These are phyloP conservation scores for Lagorchestes hirsutus DNA, from an alignment of 2,797 vertebrate genomes.

Conservation along the genomic window DNA sequence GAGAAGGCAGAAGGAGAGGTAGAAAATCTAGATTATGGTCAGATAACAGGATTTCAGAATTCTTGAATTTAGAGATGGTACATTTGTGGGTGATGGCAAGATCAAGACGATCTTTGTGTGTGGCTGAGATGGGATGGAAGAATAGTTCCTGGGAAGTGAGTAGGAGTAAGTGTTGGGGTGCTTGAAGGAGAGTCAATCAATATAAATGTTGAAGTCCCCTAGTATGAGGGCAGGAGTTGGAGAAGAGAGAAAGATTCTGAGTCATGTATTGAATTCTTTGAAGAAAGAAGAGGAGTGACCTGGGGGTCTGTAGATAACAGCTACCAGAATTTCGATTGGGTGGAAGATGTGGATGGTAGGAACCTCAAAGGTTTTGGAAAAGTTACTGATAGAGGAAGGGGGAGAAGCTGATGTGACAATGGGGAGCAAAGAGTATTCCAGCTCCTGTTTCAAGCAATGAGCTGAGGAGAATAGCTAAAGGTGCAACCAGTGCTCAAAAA, in stretches of 20 bases:
- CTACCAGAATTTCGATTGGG: neutral
- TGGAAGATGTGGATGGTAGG: neutral
- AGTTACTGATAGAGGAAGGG: neutral
- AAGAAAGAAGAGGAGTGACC: neutral
- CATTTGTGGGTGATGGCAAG: neutral
- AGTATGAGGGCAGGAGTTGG: neutral
- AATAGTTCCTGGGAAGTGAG: neutral
- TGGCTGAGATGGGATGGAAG: neutral
- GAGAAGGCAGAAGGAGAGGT: neutral
- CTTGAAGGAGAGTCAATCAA: neutral
- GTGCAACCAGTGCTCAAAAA: neutral
- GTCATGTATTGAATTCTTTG: neutral
- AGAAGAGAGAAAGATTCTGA: neutral
- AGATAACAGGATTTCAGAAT: neutral
- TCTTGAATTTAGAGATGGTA: neutral
- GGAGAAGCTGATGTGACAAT: neutral
- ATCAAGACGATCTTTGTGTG: neutral
- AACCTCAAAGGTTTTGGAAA: neutral
- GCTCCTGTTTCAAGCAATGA: neutral
- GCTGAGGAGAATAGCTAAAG: neutral
- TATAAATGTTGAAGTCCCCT: neutral
- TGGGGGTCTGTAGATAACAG: neutral
- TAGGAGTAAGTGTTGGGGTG: neutral
- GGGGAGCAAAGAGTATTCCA: neutral
- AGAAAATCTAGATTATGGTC: neutral